These are phyloP conservation scores for Macrostomum cliftonense DNA, from an alignment of 2,888 invertebrate species.

Conservation along the genomic window DNA sequence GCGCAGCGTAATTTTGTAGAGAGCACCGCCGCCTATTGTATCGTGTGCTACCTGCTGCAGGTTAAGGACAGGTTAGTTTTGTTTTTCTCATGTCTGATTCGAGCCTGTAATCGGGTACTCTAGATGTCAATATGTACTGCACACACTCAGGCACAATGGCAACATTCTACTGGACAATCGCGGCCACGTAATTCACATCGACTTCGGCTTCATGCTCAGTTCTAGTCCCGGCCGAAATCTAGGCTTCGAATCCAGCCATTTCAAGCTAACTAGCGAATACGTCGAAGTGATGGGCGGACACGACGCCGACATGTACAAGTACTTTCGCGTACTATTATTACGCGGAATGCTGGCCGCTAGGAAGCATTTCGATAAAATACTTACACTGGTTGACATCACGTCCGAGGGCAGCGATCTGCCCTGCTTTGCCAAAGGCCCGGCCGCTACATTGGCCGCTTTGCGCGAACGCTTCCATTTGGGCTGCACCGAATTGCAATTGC, in stretches of 20 bases:
- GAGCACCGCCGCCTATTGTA: conserved; percentile 90
- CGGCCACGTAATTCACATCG: conserved; percentile 95
- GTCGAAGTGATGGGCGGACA: conserved; percentile 91
- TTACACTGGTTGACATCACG: not conserved
- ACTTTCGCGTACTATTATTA: conserved; percentile 85
- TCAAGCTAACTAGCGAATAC: conserved; percentile 83
- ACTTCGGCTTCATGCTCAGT: conserved; percentile 94
- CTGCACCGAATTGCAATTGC: conserved; percentile 81
- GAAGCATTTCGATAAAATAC: conserved; percentile 92
- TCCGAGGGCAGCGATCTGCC: conserved; percentile 44
- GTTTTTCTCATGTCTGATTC: too few relatives aligned
- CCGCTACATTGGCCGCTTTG: conserved; percentile 47
- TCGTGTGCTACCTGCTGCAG: conserved; percentile 88
- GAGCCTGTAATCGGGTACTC: too few relatives aligned
- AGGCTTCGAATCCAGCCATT: conserved; percentile 68
- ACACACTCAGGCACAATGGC: conserved; percentile 95
- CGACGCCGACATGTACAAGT: conserved; percentile 84
- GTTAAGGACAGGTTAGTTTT: conserved; percentile 80
- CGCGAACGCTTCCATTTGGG: conserved; percentile 81
- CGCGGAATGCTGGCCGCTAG: conserved; percentile 85
- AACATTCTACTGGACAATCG: conserved; percentile 88
- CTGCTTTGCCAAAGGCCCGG: conserved; percentile 50
- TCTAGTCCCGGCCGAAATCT: conserved; percentile 82
- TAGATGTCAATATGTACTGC: too few relatives aligned
- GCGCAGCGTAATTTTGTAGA: conserved; percentile 93